Evolutionary conservation across 2,113 vertebrate genomes (phyloP).

Genomic region (Corythaixoides concolor): DNA sequence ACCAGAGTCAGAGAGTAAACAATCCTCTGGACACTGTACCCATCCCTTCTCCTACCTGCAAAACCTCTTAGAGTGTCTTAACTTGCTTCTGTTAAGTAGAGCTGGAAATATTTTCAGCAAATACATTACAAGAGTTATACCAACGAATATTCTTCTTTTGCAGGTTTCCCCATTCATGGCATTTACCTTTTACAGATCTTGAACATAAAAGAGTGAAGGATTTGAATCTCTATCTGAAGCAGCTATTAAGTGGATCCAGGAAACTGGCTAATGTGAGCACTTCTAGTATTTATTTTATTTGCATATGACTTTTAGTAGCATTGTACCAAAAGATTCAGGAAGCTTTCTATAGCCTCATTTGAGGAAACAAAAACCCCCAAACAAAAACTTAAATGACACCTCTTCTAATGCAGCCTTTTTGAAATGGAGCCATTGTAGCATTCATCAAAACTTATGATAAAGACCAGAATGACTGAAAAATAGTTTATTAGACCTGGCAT

Average conservation of each 20-base stretch:
- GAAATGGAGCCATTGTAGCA: neutral
- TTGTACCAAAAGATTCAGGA: neutral
- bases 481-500: constrained; percentile 1
- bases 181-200: constrained; percentile 71
- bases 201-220: constrained; percentile 74
- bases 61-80: neutral
- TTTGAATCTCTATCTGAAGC: constrained; percentile 83
- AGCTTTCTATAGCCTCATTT: neutral
- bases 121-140: neutral
- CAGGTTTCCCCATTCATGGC: constrained; percentile 83
- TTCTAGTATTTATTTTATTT: neutral
- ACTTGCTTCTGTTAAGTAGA: neutral
- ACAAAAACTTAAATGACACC: neutral
- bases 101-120: neutral
- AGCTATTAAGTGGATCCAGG: constrained; percentile 76
- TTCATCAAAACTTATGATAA: neutral
- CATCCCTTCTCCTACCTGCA: neutral
- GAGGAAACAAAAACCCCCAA: too few relatives aligned
- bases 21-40: neutral
- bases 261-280: constrained; percentile 63
- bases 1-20: neutral
- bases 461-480: neutral
- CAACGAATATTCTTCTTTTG: neutral
- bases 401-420: neutral
- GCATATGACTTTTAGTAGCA: neutral